A percentile compares a stretch with the other conserved stretches of the same genome.
These are phyloP conservation scores for Temnothorax nylanderi DNA, from an alignment of 1,140 invertebrate genomes.

Conservation along the genomic window DNA sequence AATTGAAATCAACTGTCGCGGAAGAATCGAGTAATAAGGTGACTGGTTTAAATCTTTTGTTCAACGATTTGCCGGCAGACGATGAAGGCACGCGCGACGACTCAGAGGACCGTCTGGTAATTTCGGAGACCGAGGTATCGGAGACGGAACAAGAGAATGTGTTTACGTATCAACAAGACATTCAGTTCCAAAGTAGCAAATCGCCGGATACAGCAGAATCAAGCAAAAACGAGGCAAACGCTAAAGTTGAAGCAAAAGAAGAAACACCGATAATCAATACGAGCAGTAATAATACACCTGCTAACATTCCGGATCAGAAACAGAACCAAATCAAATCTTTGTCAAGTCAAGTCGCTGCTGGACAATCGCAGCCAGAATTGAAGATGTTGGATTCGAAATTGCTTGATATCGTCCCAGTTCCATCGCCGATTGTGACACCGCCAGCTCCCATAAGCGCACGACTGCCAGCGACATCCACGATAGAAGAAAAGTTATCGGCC, in stretches of 20 bases:
- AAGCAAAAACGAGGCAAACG: constrained; percentile 64
- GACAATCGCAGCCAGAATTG: constrained; percentile 63
- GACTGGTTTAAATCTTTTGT: constrained; percentile 76
- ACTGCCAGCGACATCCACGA: constrained; percentile 83
- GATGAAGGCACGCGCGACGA: constrained; percentile 81
- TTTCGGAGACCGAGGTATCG: constrained; percentile 87
- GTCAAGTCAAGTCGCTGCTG: background rate
- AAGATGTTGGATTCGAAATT: constrained; percentile 73
- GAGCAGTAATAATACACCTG: constrained; percentile 44
- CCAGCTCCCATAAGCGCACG: constrained; percentile 82
- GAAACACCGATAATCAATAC: constrained; percentile 8
- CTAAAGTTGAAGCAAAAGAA: constrained; percentile 49
- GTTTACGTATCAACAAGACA: constrained; percentile 87
- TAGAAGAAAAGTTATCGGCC: constrained; percentile 83
- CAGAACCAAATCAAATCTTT: constrained; percentile 40
- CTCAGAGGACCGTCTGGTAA: constrained; percentile 85
- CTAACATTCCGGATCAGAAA: constrained; percentile 50
- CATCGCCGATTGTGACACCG: constrained; percentile 71
- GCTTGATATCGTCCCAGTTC: constrained; percentile 74
- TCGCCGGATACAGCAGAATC: constrained; percentile 62
- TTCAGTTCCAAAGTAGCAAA: constrained; percentile 81
- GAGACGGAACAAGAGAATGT: constrained; percentile 85
- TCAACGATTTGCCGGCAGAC: constrained; percentile 78
- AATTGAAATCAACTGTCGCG: constrained; percentile 54
- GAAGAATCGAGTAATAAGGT: constrained; percentile 66